Conservation (phyloP, 2,113 vertebrate species). For the Atractosteus spatula region DNA sequence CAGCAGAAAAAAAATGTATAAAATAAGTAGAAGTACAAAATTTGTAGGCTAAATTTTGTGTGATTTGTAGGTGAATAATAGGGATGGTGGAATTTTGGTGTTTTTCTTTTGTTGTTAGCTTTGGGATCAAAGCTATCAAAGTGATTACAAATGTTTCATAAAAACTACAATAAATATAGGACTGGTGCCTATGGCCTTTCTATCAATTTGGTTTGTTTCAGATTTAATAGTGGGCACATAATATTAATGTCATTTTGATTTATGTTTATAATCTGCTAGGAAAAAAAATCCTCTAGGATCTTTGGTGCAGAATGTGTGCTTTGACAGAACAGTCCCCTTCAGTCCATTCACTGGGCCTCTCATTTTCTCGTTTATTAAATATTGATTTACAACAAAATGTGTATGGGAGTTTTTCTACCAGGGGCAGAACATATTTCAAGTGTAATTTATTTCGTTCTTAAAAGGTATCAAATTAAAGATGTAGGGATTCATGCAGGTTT, state of each 20-base stretch:
- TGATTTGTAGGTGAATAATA: no score
- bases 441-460: slow-evolving; percentile 24
- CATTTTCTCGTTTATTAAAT: slow-evolving; percentile 44
- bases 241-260: slow-evolving; percentile 25
- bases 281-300: slow-evolving; percentile 9
- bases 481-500: slow-evolving; percentile 8
- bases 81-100: no score
- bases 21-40: no score
- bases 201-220: slow-evolving; percentile 9
- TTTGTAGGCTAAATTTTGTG: no score
- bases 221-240: slow-evolving; percentile 16
- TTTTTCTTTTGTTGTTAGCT: no score
- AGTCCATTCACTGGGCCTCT: slow-evolving; percentile 15
- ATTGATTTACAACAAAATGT: slow-evolving; percentile 45
- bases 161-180: no score
- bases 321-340: background rate
- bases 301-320: slow-evolving; percentile 10
- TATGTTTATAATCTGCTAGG: slow-evolving; percentile 27
- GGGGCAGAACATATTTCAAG: slow-evolving; percentile 33
- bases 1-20: no score
- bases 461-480: slow-evolving; percentile 19
- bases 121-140: no score
- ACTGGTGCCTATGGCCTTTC: background rate
- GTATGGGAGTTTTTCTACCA: slow-evolving; percentile 32
- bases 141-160: no score